These are phyloP conservation scores for Micrastur ruficollis DNA, from an alignment of 2,797 vertebrate genomes.

Conservation along the genomic window DNA sequence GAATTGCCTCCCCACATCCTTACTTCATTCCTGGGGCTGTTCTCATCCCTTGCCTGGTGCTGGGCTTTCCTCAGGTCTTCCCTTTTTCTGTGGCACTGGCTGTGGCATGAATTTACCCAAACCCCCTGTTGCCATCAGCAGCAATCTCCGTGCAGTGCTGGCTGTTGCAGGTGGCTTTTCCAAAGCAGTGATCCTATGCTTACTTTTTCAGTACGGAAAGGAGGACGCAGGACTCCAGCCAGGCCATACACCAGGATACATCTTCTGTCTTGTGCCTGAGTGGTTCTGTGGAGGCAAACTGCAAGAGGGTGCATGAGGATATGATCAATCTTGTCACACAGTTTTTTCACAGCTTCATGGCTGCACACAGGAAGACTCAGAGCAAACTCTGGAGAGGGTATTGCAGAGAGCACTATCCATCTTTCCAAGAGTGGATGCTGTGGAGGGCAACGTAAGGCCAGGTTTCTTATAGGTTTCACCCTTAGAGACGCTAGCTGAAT, in stretches of 20 bases:
- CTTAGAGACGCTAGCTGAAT: neutral
- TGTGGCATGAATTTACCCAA: neutral
- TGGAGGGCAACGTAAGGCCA: neutral
- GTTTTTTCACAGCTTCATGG: neutral
- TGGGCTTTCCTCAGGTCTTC: neutral
- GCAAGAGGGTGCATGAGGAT: neutral
- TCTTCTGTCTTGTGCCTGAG: rapidly evolving
- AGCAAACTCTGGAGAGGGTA: neutral
- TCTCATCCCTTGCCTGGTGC: neutral
- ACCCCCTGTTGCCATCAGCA: neutral
- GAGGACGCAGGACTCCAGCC: neutral
- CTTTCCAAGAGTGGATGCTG: neutral
- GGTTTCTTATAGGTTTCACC: neutral
- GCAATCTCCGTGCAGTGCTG: neutral
- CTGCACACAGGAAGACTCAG: neutral
- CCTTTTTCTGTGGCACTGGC: neutral
- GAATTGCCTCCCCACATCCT: neutral
- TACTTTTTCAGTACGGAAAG: neutral
- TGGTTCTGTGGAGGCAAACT: neutral
- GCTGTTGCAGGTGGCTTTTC: neutral
- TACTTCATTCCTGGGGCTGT: neutral
- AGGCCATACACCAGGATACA: neutral
- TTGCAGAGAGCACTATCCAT: neutral
- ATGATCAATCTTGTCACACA: neutral
- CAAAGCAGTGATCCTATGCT: neutral